Base-by-base conservation (phyloP, 2,797 vertebrate species). In the Fistularia commersonii region DNA sequence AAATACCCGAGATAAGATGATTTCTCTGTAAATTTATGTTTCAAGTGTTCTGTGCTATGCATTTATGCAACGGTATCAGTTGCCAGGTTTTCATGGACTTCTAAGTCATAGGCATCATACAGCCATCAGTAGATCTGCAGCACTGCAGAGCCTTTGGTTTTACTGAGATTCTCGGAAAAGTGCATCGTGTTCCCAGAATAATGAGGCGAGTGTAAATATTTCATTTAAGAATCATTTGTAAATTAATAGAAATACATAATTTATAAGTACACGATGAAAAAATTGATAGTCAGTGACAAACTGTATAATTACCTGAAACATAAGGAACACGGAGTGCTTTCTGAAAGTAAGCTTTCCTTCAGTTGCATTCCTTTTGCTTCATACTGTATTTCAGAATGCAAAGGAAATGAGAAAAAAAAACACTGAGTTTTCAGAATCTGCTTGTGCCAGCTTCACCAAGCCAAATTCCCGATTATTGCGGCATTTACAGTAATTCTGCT, bases 401-500 rank as follows among this genome's bases (percentile, higher is more conserved):
- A 3, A 37, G 23, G 23, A 23, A 23, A 23, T 2, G 2, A 23
- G 23, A 23, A 23, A 23, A 38, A 11, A 12, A 50, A 33, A 49
- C 13, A 42, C 32, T 40, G 50, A 57, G 8, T 23, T 35, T 42
- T 57, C 48, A 56, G 39, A 60, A 50, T 57, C 45, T 51, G 55
- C 42, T 48, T 45, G 39, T 54, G 32, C 48, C 11, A 3, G 2
- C 23, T 23, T 57, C 48, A 48, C n/a, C 9, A 8, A 65, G 46
- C 73, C 64, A 53, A 69, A 69, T 73, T 55, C 49, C 41, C 4
- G 23, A 23, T 4, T 33, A 8, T 1, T 36, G 7, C 32, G 66
- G 61, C 59, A 42, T 77, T 75, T 59, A 69, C 51, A 68, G 61
- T 37, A 48, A 61, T 64, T 74, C 51, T 45, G 43, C 7, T 38